Conservation (phyloP, 92 coral and sea anemone species). For the Palythoa grandis region DNA sequence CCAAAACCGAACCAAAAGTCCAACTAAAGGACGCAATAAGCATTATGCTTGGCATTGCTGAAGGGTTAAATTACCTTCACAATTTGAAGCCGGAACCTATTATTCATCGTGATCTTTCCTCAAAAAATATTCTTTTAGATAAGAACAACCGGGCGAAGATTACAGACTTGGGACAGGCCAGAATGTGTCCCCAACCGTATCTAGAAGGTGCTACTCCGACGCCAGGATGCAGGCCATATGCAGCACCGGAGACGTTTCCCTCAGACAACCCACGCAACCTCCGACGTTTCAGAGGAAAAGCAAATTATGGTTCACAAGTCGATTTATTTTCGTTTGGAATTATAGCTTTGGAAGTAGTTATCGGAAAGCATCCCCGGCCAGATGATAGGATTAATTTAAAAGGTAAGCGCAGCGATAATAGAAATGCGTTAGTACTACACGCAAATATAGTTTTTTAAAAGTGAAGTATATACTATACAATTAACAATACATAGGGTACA, state of each 20-base stretch:
- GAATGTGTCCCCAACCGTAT: not conserved
- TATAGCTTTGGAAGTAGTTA: constrained; percentile 53
- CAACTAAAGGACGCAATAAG: constrained; percentile 45
- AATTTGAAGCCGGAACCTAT: constrained; percentile 31
- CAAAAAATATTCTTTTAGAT: constrained; percentile 59
- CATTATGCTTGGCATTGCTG: constrained; percentile 55
- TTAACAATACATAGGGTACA: no score
- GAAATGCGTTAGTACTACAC: no score
- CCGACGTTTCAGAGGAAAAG: not conserved
- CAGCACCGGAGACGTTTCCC: constrained; percentile 63
- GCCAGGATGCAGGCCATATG: constrained; percentile 49
- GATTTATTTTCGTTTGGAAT: constrained; percentile 67
- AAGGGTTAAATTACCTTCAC: constrained; percentile 53
- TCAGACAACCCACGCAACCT: not conserved
- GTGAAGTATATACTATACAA: no score
- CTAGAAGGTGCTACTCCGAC: constrained; percentile 33
- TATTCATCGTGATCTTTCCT: constrained; percentile 63
- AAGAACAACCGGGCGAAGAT: constrained; percentile 53
- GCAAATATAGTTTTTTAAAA: no score
- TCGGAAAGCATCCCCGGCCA: constrained; percentile 54
- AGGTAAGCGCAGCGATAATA: constrained; percentile 12
- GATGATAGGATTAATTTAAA: constrained; percentile 16
- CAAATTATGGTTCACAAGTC: constrained; percentile 55
- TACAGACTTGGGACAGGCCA: constrained; percentile 67
- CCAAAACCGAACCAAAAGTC: constrained; percentile 52